A percentile compares a stretch with the other conserved stretches of the same genome.
Conservation (phyloP, 2,888 invertebrate genomes). For the Plagiodera versicolora region DNA sequence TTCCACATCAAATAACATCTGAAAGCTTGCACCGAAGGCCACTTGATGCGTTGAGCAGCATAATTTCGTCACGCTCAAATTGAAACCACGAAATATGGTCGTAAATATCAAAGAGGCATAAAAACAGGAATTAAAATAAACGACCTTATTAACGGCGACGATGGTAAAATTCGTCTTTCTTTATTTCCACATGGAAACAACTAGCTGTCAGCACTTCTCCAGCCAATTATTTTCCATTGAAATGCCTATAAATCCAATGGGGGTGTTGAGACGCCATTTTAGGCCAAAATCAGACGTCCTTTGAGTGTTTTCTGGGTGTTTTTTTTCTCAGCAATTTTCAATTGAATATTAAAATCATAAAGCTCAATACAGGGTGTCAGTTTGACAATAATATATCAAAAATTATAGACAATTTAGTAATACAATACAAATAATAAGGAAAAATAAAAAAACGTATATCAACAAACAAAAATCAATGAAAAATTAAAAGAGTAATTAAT, state of each 20-base stretch:
- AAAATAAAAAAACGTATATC: too few relatives aligned
- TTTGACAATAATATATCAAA: too few relatives aligned
- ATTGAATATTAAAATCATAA: too few relatives aligned
- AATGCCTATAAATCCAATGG: conserved; percentile 40
- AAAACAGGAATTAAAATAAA: conserved; percentile 22
- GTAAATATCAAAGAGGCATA: background rate
- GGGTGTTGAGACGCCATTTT: conserved; percentile 18
- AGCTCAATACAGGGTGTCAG: too few relatives aligned
- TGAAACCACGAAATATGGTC: background rate
- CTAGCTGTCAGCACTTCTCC: conserved; percentile 44
- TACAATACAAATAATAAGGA: too few relatives aligned
- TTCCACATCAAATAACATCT: too few relatives aligned
- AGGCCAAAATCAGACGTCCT: background rate
- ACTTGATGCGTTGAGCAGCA: background rate
- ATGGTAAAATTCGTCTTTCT: background rate
- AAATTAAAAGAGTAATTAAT: too few relatives aligned
- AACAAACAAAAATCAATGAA: too few relatives aligned
- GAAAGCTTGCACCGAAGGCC: background rate
- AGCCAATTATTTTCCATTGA: conserved; percentile 48
- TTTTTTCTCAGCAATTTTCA: too few relatives aligned
- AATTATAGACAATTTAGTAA: too few relatives aligned
- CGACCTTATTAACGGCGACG: conserved; percentile 21
- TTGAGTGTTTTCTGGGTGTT: background rate
- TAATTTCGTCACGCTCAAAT: background rate
- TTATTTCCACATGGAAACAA: conserved; percentile 35